Evolutionary conservation across 64 coral and sea anemone species (phyloP).

Genomic region (Hydrozoanthus tunicans): DNA sequence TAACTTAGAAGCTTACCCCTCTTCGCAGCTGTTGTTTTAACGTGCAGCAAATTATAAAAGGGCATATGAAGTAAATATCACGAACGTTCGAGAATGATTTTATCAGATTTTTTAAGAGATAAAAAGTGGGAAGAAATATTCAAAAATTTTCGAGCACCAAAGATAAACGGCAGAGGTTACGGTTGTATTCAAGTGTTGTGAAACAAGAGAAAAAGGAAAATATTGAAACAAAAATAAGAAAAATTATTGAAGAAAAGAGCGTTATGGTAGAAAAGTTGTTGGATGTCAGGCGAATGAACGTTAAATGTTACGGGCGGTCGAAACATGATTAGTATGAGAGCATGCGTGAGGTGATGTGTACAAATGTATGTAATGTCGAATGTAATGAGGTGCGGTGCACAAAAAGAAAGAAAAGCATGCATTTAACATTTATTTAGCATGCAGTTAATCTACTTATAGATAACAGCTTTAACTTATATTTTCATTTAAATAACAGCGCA

Average conservation of each 20-base stretch:
- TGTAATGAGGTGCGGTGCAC: constrained; percentile 33
- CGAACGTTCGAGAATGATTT: neutral
- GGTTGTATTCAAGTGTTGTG: neutral
- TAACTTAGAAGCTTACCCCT: neutral
- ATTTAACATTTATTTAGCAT: constrained; percentile 1
- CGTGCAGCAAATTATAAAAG: neutral
- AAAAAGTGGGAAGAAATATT: neutral
- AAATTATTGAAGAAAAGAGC: neutral
- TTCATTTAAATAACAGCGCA: too few relatives aligned
- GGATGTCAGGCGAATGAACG: neutral
- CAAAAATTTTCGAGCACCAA: neutral
- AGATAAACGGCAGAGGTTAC: neutral
- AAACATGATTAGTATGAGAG: neutral
- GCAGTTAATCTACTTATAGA: too few relatives aligned
- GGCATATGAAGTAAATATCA: neutral
- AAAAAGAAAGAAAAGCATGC: neutral
- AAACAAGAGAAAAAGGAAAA: neutral
- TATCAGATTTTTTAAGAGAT: neutral
- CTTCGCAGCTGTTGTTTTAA: constrained; percentile 5
- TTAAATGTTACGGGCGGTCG: neutral
- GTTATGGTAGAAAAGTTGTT: too few relatives aligned
- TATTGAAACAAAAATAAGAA: neutral
- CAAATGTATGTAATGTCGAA: constrained; percentile 31
- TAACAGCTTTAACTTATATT: too few relatives aligned
- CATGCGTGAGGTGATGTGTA: neutral